Base-by-base conservation (phyloP, 2,797 vertebrate species). In the Gephyroberyx darwinii region DNA sequence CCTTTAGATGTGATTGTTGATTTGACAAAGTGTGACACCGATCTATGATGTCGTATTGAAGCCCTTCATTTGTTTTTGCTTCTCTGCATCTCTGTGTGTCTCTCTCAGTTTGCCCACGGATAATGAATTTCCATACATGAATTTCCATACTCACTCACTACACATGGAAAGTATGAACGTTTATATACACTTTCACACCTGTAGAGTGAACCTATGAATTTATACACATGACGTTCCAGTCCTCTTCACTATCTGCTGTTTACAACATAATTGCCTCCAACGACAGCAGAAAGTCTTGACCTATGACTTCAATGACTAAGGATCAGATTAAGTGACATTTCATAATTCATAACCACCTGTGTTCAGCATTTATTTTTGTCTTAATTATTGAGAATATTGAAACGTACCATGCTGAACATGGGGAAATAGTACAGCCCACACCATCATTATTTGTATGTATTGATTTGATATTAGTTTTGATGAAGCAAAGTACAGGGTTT, bases 211-310 rank as follows among this genome's bases (percentile, higher is more conserved):
- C 20, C 12, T 65, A 39, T 61, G 52, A 74, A 41, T 66, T 5
- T 30, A 16, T 37, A 33, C 16, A 16, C 37, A 13, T 26, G 45
- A 37, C 52, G 50, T 51, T 75, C 33, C 43, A 35, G 7, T 75
- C 20, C 48, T 52, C 31, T 80, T 73, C 48, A 47, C 17, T 77
- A 80, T 84, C 71, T 41, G 41, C 54, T 37, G n/a, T 92, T 92
- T 92, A 92, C 79, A 68, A 67, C 84, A 45, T 91, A 73, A 90
- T 88, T 79, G 57, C 73, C 8, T 59, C 19, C 10, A 50, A 71
- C 35, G 61, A 14, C 66, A 73, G 69, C 2, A 5, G 16, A 78
- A 7, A 14, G 2, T 2, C 10, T 74, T 78, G 57, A 75, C 58
- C 37, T 48, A 14, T 69, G 68, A 78, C 3, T 5, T 13, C 35